Percentiles rank a stretch among this genome's conserved stretches.
Conservation (phyloP, 2,113 vertebrate genomes). For the Ageneiosus marmoratus region DNA sequence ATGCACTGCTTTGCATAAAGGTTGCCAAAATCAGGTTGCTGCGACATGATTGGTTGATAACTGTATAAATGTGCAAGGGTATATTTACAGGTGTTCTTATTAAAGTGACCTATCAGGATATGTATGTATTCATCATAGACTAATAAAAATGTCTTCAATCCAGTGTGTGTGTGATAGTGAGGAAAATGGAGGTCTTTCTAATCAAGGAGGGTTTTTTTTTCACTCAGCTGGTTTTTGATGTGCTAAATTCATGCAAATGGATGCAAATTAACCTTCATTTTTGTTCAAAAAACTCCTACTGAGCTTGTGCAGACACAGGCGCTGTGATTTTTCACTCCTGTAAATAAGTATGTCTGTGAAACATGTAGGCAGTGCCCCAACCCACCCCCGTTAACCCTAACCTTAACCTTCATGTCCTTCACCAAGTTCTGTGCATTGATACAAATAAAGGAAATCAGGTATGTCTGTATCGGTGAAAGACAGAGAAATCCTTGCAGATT, state of each 20-base stretch:
- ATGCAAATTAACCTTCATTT: constrained; percentile 63
- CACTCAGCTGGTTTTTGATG: constrained; percentile 70
- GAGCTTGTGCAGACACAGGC: constrained; percentile 50
- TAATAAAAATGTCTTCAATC: background rate
- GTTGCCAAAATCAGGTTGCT: background rate
- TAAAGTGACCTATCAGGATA: background rate
- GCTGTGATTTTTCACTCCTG: constrained; percentile 35
- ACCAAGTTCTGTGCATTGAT: background rate
- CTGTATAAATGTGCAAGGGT: background rate
- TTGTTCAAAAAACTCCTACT: constrained; percentile 41
- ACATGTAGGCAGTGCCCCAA: too few species aligned
- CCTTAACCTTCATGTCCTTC: background rate
- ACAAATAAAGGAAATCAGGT: background rate
- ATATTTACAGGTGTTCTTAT: background rate
- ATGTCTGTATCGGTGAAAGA: background rate
- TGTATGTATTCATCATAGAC: background rate
- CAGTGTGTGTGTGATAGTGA: background rate
- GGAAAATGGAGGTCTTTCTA: constrained; percentile 59
- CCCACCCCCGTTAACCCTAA: too few species aligned
- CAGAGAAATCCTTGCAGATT: background rate
- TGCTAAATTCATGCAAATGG: constrained; percentile 73
- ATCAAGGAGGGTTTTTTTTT: constrained; percentile 69
- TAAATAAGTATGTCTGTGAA: constrained; percentile 40
- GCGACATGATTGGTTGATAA: background rate
- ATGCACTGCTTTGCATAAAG: background rate